phyloP scores from a whole-genome alignment of 1,140 invertebrate species.

The Heliconius hewitsoni region DNA sequence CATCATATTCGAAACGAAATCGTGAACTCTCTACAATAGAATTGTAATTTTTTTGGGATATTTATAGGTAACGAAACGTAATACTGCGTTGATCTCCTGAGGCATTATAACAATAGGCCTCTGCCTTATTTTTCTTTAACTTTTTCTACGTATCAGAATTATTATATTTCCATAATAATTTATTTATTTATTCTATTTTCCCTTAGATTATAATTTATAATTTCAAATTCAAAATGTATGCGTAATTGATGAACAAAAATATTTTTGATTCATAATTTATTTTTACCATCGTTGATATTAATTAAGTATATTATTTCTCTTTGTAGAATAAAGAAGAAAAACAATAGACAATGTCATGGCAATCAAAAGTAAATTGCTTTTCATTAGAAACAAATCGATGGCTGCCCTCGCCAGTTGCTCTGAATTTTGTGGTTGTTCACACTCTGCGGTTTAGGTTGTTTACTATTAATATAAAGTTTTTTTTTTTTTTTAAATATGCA shows the following conservation, averaged over 20 bases:
- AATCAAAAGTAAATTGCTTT: conserved; percentile 28
- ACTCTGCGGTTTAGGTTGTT: conserved; percentile 22
- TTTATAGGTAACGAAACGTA: not conserved
- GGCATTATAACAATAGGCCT: not conserved
- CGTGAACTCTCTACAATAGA: not conserved
- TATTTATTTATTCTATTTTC: too few species aligned
- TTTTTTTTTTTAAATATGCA: not conserved
- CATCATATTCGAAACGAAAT: not conserved
- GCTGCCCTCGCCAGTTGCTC: conserved; percentile 14
- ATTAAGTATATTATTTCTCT: not conserved
- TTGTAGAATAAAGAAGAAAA: not conserved
- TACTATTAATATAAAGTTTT: not conserved
- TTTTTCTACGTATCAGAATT: not conserved
- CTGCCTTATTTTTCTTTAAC: not conserved
- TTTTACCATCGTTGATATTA: not conserved
- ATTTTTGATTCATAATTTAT: too few species aligned
- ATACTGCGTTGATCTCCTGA: not conserved
- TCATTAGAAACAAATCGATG: conserved; percentile 28
- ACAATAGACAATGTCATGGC: conserved; percentile 9
- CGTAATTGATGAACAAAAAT: too few species aligned
- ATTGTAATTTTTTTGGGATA: not conserved
- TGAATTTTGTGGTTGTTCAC: conserved; percentile 20
- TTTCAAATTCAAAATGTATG: too few species aligned
- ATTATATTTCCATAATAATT: too few species aligned
- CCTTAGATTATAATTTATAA: too few species aligned